Conservation (phyloP, 2,888 invertebrate species). For the Synanthedon formicaeformis region DNA sequence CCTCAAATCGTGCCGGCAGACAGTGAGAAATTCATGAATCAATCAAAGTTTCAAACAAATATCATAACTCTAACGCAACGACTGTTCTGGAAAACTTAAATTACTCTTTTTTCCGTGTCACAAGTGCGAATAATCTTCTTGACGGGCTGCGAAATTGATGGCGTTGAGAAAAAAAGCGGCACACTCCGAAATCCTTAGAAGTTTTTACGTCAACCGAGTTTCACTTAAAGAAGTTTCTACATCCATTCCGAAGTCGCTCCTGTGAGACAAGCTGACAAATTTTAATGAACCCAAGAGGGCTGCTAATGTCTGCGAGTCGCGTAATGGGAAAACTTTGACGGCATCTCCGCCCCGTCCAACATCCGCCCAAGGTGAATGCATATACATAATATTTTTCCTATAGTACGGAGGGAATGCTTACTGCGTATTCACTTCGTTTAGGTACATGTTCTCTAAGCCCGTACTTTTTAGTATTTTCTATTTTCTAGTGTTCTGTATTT, state of each 20-base stretch:
- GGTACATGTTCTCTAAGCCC: conserved; percentile 23
- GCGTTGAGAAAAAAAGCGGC: conserved; percentile 59
- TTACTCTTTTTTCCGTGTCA: conserved; percentile 67
- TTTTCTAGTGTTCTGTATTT: too few relatives aligned
- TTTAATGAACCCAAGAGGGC: conserved; percentile 67
- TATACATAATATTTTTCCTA: conserved; percentile 19
- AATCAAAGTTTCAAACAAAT: conserved; percentile 67
- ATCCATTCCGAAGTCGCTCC: conserved; percentile 65
- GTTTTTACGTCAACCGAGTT: conserved; percentile 67
- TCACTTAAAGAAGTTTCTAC: conserved; percentile 68
- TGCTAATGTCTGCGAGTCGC: conserved; percentile 61
- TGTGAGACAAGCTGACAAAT: conserved; percentile 68
- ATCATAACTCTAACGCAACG: conserved; percentile 64
- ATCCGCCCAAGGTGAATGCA: conserved; percentile 7
- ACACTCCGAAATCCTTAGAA: conserved; percentile 49
- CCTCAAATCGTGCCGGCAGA: conserved; percentile 27
- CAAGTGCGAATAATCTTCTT: conserved; percentile 70
- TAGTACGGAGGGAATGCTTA: conserved; percentile 20
- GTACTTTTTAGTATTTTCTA: too few relatives aligned
- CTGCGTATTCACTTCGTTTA: conserved; percentile 26
- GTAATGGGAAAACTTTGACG: conserved; percentile 61
- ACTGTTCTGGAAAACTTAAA: conserved; percentile 64
- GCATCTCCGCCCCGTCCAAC: conserved; percentile 12
- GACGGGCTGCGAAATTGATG: conserved; percentile 69
- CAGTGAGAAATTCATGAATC: conserved; percentile 55